A percentile compares a stretch with the other conserved stretches of the same genome.
These are phyloP conservation scores for Solen grandis DNA, from an alignment of 1,140 invertebrate species.

Conservation along the genomic window DNA sequence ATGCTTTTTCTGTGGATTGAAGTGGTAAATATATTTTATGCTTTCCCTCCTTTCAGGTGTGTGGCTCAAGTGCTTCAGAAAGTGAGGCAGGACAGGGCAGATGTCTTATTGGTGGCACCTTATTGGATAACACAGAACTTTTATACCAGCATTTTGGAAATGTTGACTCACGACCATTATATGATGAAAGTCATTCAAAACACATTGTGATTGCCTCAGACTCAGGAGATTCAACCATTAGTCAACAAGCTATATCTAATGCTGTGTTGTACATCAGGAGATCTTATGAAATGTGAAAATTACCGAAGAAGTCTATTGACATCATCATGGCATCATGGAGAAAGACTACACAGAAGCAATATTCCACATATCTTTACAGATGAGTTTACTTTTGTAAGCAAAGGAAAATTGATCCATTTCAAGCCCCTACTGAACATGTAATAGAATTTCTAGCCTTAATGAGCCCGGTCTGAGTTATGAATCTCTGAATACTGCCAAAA, in stretches of 20 bases:
- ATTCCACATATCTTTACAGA: constrained; percentile 45
- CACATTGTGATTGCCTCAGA: constrained; percentile 20
- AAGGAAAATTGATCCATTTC: constrained; percentile 39
- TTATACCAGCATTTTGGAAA: constrained; percentile 1
- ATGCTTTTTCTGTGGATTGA: constrained; percentile 50
- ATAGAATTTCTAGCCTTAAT: constrained; percentile 56
- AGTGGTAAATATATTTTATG: constrained; percentile 10
- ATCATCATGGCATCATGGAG: constrained; percentile 48
- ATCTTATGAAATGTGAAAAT: constrained; percentile 20
- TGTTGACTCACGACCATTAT: constrained; percentile 39
- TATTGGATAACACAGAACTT: constrained; percentile 31
- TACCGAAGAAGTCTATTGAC: constrained; percentile 37
- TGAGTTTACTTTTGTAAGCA: constrained; percentile 50
- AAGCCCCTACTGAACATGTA: constrained; percentile 22
- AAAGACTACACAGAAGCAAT: constrained; percentile 48
- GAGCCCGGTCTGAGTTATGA: constrained; percentile 33
- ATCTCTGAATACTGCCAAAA: constrained; percentile 49
- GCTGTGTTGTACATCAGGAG: constrained; percentile 48
- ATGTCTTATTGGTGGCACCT: constrained; percentile 7
- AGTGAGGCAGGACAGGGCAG: not conserved
- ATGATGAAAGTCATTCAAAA: constrained; percentile 4
- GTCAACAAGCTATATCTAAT: constrained; percentile 40
- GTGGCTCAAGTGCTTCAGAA: constrained; percentile 1
- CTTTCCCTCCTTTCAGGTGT: constrained; percentile 47
- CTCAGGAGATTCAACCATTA: constrained; percentile 35